These are phyloP conservation scores for Collichthys lucidus DNA, from an alignment of 2,113 vertebrate genomes.

Conservation along the genomic window DNA sequence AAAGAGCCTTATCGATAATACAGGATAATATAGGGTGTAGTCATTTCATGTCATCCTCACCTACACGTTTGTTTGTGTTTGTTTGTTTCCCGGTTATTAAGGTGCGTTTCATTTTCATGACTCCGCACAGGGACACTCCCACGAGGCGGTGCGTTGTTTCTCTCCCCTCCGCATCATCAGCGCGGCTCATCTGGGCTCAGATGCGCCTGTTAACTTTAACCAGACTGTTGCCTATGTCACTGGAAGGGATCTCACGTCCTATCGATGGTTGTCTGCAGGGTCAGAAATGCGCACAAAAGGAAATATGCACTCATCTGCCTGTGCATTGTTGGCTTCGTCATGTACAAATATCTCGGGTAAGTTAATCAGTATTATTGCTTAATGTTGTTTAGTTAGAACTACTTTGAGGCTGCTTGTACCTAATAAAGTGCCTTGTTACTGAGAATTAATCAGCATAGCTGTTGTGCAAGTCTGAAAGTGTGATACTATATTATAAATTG, in stretches of 20 bases:
- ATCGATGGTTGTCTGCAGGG: conserved; percentile 75
- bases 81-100: conserved; percentile 1
- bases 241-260: conserved; percentile 4
- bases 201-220: conserved; percentile 25
- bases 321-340: conserved; percentile 71
- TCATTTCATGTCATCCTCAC: neutral
- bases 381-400: neutral
- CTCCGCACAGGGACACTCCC: conserved; percentile 53
- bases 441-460: neutral
- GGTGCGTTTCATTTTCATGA: conserved; percentile 31
- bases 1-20: too few species aligned
- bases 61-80: neutral
- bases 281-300: conserved; percentile 75
- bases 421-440: neutral
- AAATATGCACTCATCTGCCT: conserved; percentile 76
- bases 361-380: conserved; percentile 64
- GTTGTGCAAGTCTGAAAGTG: neutral
- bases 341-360: conserved; percentile 80
- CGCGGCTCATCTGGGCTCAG: conserved; percentile 29
- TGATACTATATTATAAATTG: neutral
- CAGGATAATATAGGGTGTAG: neutral
- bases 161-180: conserved; percentile 1
- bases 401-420: neutral
- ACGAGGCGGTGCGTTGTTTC: conserved; percentile 46
- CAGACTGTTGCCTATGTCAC: conserved; percentile 13